Base-by-base conservation (phyloP, 2,888 invertebrate species). In the Aethes cnicana region DNA sequence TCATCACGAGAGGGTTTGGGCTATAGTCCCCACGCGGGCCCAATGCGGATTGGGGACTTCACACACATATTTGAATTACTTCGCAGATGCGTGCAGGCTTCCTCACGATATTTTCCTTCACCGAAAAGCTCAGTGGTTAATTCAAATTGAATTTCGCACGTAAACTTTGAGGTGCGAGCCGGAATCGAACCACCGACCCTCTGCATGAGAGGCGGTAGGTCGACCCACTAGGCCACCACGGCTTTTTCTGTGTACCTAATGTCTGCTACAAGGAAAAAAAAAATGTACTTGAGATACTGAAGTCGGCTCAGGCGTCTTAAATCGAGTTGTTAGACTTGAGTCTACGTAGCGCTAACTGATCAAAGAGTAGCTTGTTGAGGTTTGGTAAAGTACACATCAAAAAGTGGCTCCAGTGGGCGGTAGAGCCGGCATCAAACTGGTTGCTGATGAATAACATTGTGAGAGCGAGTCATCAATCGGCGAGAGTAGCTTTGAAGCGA, bases 381-480 rank as follows among this genome's bases (percentile, higher is more conserved):
- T 42, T 43, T 49, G 42, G 32, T 39, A 46, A 32, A 23, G 44
- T 26, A 20, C 37, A 44, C 32, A 39, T 42, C 41, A 55, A 47
- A 47, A 42, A 55, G 32, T 42, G 47, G 46, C 28, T 26, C 11
- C 25, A 20, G 28, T 18, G 33, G 28, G 36, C 4, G 39, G 18
- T n/a, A 25, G 32, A 9, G 39, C 33, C 32, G 47, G 52, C 47
- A 46, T 35, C 52, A 37, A 47, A 53, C 47, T 55, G 42, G 42
- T 53, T 48, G 56, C 53, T 54, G 55, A 55, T 62, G 62, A 63
- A 65, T 64, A 63, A 58, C 57, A 50, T 52, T 56, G 47, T 52
- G 43, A 55, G 50, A 63, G 60, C 59, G 60, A 64, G 63, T 59
- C 61, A 65, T 66, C 66, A 66, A 66, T 66, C 60, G 63, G 48